Evolutionary conservation across 2,113 vertebrate species (phyloP).

Genomic region (Nansenia antarctica): DNA sequence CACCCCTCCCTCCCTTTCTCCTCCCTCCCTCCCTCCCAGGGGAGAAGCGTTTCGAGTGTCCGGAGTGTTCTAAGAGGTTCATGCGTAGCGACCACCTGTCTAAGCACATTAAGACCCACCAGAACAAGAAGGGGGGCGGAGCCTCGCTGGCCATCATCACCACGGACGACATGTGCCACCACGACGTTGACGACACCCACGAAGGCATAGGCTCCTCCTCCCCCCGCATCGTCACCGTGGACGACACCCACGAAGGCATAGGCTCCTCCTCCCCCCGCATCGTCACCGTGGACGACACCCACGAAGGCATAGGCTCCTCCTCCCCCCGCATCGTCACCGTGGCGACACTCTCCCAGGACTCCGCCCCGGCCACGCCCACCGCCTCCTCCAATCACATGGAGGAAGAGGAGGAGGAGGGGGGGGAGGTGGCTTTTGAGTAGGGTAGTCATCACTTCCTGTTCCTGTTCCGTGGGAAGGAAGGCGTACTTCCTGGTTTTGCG

Average conservation of each 20-base stretch:
- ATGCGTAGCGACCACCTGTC: conserved; percentile 99
- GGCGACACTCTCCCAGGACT: conserved; percentile 94
- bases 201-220: too few relatives aligned
- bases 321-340: conserved; percentile 96
- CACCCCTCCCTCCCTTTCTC: neutral
- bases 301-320: conserved; percentile 87
- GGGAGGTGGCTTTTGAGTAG: conserved; percentile 70
- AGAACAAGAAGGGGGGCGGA: conserved; percentile 97
- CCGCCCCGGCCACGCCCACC: conserved; percentile 92
- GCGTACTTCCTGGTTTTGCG: conserved; percentile 56
- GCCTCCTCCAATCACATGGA: conserved; percentile 91
- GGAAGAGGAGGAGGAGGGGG: conserved; percentile 76
- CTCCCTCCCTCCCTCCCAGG: conserved; percentile 72
- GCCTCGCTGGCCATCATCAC: conserved; percentile 95
- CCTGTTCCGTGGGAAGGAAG: conserved; percentile 66
- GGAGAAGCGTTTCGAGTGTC: conserved; percentile 97
- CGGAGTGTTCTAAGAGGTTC: conserved; percentile 97
- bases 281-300: conserved; percentile 86
- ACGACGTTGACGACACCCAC: conserved; percentile 85
- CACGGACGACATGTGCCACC: conserved; percentile 94
- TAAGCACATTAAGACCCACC: conserved; percentile 99
- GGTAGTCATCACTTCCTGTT: conserved; percentile 62
- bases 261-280: too few relatives aligned
- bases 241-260: conserved; percentile 84
- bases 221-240: too few relatives aligned